Percentiles rank a stretch among this genome's conserved stretches.
Conservation (phyloP, 2,797 vertebrate species). For the Cryptoprocta ferox region DNA sequence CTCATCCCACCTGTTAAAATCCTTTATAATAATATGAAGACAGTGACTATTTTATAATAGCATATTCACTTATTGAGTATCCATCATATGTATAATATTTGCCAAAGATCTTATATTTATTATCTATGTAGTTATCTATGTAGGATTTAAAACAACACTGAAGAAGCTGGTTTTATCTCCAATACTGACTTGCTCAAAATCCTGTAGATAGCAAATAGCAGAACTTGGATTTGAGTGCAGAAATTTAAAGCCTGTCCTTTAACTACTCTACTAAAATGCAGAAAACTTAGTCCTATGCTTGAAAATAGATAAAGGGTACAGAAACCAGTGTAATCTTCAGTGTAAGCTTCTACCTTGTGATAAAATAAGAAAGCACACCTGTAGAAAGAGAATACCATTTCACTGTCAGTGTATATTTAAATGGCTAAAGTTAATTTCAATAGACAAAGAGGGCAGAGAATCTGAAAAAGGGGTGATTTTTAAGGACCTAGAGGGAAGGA, state of each 20-base stretch:
- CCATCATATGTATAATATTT: not conserved
- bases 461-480: not conserved
- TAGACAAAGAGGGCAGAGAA: not conserved
- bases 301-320: not conserved
- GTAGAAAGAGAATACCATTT: not conserved
- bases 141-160: not conserved
- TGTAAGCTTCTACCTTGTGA: not conserved
- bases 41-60: not conserved
- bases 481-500: not conserved
- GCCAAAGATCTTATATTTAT: not conserved
- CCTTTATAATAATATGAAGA: not conserved
- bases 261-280: not conserved
- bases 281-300: not conserved
- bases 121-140: not conserved
- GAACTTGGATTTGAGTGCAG: not conserved
- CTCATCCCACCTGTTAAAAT: not conserved
- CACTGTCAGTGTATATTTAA: not conserved
- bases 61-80: not conserved
- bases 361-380: not conserved
- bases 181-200: not conserved
- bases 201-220: not conserved
- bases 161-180: not conserved
- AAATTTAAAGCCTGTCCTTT: not conserved
- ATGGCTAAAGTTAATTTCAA: not conserved
- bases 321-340: not conserved